Conservation (phyloP, 2,888 invertebrate species). For the Selenia dentaria region DNA sequence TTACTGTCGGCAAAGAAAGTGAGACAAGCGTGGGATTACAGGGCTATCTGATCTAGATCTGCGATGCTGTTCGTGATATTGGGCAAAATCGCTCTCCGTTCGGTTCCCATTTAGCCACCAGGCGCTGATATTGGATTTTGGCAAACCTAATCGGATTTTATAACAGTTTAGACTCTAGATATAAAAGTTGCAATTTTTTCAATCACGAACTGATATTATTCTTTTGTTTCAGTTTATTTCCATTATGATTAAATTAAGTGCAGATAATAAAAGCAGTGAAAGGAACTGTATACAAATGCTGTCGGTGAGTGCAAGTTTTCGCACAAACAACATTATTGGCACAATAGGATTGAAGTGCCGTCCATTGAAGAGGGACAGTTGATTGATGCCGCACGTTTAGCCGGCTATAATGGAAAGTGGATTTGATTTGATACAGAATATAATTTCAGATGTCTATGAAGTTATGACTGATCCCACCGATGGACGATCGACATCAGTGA, state of each 20-base stretch:
- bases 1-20: slow-evolving; percentile 58
- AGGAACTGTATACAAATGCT: slow-evolving; percentile 10
- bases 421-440: slow-evolving; percentile 27
- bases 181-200: background rate
- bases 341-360: slow-evolving; percentile 31
- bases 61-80: slow-evolving; percentile 34
- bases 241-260: slow-evolving; percentile 24
- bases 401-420: slow-evolving; percentile 22
- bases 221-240: slow-evolving; percentile 17
- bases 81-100: slow-evolving; percentile 38
- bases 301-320: slow-evolving; percentile 15
- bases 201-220: slow-evolving; percentile 6
- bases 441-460: slow-evolving; percentile 39
- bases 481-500: slow-evolving; percentile 54
- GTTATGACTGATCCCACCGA: slow-evolving; percentile 42
- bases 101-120: slow-evolving; percentile 35
- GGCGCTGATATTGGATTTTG: slow-evolving; percentile 32
- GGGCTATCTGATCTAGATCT: slow-evolving; percentile 56
- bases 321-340: slow-evolving; percentile 24
- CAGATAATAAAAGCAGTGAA: slow-evolving; percentile 16
- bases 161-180: slow-evolving; percentile 39
- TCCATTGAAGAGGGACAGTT: slow-evolving; percentile 28
- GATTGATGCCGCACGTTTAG: slow-evolving; percentile 28
- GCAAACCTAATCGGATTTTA: slow-evolving; percentile 37
- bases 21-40: slow-evolving; percentile 65